Conservation (phyloP, 2,888 invertebrate genomes). For the Merodon equestris region DNA sequence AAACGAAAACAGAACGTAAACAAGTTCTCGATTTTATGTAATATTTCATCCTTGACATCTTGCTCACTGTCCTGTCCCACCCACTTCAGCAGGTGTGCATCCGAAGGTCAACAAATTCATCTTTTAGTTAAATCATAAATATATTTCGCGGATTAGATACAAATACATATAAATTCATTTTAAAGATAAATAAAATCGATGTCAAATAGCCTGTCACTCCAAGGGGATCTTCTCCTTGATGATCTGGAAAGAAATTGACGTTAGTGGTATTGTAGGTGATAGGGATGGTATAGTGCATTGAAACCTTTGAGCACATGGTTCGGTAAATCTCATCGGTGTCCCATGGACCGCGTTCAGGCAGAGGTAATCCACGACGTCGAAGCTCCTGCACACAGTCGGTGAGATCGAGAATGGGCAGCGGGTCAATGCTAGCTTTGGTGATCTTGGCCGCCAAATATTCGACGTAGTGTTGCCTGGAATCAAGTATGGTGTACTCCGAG, state of each 20-base stretch:
- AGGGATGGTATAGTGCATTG: background rate
- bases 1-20: too few species aligned
- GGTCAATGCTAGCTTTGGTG: slow-evolving; percentile 91
- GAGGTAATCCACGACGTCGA: slow-evolving; percentile 89
- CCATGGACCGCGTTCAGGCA: slow-evolving; percentile 90
- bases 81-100: too few species aligned
- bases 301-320: slow-evolving; percentile 90
- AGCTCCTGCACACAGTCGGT: slow-evolving; percentile 93
- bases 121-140: too few species aligned
- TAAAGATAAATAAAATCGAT: background rate
- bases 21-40: too few species aligned
- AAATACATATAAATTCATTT: slow-evolving; percentile 1
- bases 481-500: too few species aligned
- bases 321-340: slow-evolving; percentile 92
- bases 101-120: too few species aligned
- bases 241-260: slow-evolving; percentile 70
- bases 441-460: slow-evolving; percentile 96
- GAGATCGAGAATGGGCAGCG: slow-evolving; percentile 91
- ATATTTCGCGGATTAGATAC: background rate
- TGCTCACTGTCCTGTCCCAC: too few species aligned
- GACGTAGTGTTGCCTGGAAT: slow-evolving; percentile 93
- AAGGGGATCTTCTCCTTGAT: slow-evolving; percentile 76
- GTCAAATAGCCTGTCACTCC: slow-evolving; percentile 60
- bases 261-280: too few species aligned
- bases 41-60: too few species aligned